phyloP scores from a whole-genome alignment of 2,113 vertebrate species.

The Spheniscus mendiculus region DNA sequence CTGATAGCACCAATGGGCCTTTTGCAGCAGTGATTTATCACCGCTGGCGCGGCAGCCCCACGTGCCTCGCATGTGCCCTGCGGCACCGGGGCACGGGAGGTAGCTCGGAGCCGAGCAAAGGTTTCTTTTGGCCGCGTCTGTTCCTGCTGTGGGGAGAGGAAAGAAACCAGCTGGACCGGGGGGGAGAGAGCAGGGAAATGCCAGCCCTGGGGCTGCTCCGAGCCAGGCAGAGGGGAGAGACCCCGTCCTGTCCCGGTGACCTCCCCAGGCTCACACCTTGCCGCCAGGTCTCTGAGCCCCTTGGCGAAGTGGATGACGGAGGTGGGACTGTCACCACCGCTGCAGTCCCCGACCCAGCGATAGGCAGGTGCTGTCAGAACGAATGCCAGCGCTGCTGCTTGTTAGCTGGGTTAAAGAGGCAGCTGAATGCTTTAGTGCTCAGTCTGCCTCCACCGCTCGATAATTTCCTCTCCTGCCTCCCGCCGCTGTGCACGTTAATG shows the following conservation, averaged over 20 bases:
- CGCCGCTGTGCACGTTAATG: fast-evolving
- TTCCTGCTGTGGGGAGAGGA: not conserved
- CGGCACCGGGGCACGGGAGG: not conserved
- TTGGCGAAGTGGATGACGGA: fast-evolving
- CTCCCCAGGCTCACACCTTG: not conserved
- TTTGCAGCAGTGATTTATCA: not conserved
- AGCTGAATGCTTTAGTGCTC: not conserved
- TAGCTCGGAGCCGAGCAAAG: not conserved
- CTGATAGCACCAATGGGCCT: not conserved
- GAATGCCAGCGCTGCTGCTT: not conserved
- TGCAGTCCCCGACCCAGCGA: fast-evolving
- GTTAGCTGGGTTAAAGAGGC: not conserved
- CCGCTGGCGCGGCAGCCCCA: not conserved
- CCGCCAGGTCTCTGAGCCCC: not conserved
- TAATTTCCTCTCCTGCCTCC: not conserved
- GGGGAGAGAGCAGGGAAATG: not conserved
- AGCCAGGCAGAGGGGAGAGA: too few relatives aligned
- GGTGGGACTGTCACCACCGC: not conserved
- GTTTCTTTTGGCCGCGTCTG: not conserved
- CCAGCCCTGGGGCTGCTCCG: not conserved
- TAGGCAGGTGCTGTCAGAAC: not conserved
- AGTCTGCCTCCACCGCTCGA: fast-evolving
- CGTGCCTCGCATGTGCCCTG: not conserved
- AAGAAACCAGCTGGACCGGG: not conserved
- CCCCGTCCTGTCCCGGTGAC: not conserved